A percentile compares a stretch with the other conserved stretches of the same genome.
These are phyloP conservation scores for Andrena bucephala DNA, from an alignment of 2,888 invertebrate genomes.

Conservation along the genomic window DNA sequence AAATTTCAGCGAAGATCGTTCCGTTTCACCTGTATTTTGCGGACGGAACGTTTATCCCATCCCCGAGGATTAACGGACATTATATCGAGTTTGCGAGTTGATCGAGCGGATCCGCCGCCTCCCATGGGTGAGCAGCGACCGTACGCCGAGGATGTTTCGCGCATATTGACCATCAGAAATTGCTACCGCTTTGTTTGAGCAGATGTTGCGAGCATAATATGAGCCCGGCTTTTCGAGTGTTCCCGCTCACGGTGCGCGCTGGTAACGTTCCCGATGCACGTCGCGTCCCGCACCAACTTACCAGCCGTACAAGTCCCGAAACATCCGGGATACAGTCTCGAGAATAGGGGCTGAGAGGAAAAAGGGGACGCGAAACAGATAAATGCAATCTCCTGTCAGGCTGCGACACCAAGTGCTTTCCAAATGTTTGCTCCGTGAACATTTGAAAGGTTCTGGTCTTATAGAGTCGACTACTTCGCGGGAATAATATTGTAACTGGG, in stretches of 20 bases:
- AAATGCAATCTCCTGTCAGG: conserved; percentile 3
- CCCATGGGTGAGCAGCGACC: conserved; percentile 16
- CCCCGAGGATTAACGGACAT: conserved; percentile 63
- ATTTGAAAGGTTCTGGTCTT: not conserved
- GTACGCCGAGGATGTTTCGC: conserved; percentile 60
- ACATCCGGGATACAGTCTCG: conserved; percentile 14
- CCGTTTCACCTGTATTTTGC: conserved; percentile 54
- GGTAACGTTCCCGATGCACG: conserved; percentile 28
- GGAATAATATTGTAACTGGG: not conserved
- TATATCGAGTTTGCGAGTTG: conserved; percentile 64
- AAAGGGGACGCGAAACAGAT: not conserved
- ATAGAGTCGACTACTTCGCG: not conserved
- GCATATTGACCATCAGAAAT: conserved; percentile 73
- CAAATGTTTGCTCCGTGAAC: not conserved
- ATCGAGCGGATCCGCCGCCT: conserved; percentile 50
- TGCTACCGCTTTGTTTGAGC: conserved; percentile 69
- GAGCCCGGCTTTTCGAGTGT: conserved; percentile 58
- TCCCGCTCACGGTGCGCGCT: conserved; percentile 24
- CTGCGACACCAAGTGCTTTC: not conserved
- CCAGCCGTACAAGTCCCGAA: conserved; percentile 22
- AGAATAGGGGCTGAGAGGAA: not conserved
- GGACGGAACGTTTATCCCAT: conserved; percentile 26
- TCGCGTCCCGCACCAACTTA: conserved; percentile 36
- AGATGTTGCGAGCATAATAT: conserved; percentile 69
- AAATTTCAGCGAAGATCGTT: conserved; percentile 25